phyloP scores from a whole-genome alignment of 1,140 invertebrate genomes.

The Pantala flavescens region DNA sequence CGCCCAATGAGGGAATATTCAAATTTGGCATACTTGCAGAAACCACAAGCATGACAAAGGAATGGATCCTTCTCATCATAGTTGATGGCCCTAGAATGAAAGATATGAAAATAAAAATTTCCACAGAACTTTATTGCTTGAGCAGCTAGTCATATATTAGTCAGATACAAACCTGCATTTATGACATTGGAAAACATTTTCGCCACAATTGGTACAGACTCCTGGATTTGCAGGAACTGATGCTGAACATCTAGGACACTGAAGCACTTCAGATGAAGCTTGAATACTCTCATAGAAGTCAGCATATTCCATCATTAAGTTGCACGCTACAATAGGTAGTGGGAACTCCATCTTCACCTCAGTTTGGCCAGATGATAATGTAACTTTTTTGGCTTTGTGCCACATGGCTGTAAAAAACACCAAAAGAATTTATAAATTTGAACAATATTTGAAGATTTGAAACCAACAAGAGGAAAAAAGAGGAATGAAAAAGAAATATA shows the following conservation, averaged over 20 bases:
- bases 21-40: constrained; percentile 99
- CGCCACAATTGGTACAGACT: constrained; percentile 94
- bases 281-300: constrained; percentile 92
- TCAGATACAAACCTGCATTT: constrained; percentile 67
- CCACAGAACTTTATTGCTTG: background rate
- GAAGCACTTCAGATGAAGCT: constrained; percentile 74
- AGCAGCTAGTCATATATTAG: background rate
- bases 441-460: constrained; percentile 8
- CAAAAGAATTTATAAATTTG: constrained; percentile 18
- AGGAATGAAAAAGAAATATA: constrained; percentile 14
- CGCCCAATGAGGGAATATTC: constrained; percentile 85
- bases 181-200: constrained; percentile 97
- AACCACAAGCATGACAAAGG: constrained; percentile 95
- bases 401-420: constrained; percentile 56
- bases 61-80: constrained; percentile 99
- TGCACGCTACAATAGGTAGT: constrained; percentile 91
- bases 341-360: constrained; percentile 95
- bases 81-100: constrained; percentile 66
- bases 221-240: constrained; percentile 94
- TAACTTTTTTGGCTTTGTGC: constrained; percentile 91
- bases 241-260: constrained; percentile 91
- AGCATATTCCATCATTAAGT: constrained; percentile 97
- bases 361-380: constrained; percentile 78
- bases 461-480: background rate
- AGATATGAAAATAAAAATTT: constrained; percentile 28